Conservation (phyloP, 2,113 vertebrate genomes). For the Carollia perspicillata region DNA sequence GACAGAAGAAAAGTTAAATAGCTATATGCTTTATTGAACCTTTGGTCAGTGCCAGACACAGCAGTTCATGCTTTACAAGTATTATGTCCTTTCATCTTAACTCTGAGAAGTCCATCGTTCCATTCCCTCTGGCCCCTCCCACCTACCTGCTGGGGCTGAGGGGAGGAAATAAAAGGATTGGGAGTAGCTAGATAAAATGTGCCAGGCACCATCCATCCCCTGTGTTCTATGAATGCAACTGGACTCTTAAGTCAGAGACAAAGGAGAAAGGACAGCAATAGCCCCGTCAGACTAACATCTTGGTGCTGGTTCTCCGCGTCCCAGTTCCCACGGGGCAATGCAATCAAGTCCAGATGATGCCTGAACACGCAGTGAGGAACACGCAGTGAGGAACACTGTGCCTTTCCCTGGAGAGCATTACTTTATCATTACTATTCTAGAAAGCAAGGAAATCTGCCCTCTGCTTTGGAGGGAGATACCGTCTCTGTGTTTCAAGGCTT, state of each 20-base stretch:
- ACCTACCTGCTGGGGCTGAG: background rate
- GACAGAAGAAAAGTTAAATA: slow-evolving; percentile 28
- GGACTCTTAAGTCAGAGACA: background rate
- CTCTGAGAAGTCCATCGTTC: background rate
- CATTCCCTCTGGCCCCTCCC: background rate
- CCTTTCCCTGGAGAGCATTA: background rate
- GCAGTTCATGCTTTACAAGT: background rate
- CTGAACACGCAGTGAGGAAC: background rate
- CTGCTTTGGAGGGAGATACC: background rate
- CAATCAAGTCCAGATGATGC: background rate
- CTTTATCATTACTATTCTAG: background rate
- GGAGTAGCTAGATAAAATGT: background rate
- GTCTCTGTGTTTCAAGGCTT: background rate
- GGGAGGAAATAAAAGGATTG: background rate
- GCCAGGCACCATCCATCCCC: background rate
- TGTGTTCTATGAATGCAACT: background rate
- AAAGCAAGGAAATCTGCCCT: background rate
- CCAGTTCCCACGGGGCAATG: background rate
- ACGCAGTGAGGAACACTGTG: background rate
- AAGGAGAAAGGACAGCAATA: background rate
- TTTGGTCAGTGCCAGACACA: background rate
- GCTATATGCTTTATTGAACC: background rate
- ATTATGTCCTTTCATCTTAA: background rate
- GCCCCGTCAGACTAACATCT: background rate
- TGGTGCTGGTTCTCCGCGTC: background rate